Percentiles rank a stretch among this genome's conserved stretches.
phyloP scores from a whole-genome alignment of 2,113 vertebrate species.

The Malurus alboscapulatus region DNA sequence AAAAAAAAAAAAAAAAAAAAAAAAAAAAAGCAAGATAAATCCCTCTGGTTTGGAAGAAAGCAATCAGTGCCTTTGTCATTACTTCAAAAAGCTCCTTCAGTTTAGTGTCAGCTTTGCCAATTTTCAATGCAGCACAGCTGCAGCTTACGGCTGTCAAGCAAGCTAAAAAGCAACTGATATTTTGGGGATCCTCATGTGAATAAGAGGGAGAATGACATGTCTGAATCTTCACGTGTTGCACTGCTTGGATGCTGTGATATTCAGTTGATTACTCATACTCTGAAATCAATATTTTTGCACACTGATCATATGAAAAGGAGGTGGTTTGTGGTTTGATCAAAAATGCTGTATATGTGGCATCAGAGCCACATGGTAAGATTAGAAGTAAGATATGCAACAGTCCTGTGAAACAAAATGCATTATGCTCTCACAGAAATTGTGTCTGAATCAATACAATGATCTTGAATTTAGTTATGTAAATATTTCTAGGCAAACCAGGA shows the following conservation, averaged over 20 bases:
- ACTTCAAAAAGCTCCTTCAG: slow-evolving; percentile 63
- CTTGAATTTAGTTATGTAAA: slow-evolving; percentile 20
- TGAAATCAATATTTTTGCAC: not conserved
- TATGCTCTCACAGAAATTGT: not conserved
- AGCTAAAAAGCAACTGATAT: slow-evolving; percentile 50
- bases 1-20: not conserved
- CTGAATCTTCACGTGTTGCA: not conserved
- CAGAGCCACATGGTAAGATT: not conserved
- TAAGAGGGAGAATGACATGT: not conserved
- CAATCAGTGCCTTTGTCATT: slow-evolving; percentile 72
- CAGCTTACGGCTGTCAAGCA: slow-evolving; percentile 58
- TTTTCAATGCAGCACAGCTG: slow-evolving; percentile 73
- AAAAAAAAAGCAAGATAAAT: not conserved
- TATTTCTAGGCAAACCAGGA: not conserved
- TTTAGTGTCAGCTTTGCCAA: slow-evolving; percentile 62
- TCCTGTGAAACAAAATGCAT: not conserved
- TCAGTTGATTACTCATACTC: not conserved
- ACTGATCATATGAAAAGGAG: not conserved
- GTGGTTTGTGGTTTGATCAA: not conserved
- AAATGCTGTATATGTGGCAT: not conserved
- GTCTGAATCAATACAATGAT: slow-evolving; percentile 1
- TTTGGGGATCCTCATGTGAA: slow-evolving; percentile 43
- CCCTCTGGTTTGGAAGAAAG: slow-evolving; percentile 45
- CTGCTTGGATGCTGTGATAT: not conserved
- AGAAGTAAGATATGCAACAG: not conserved